Percentiles rank a stretch among this genome's conserved stretches.
phyloP scores from a whole-genome alignment of 2,888 invertebrate species.

The Melitaea athalia region DNA sequence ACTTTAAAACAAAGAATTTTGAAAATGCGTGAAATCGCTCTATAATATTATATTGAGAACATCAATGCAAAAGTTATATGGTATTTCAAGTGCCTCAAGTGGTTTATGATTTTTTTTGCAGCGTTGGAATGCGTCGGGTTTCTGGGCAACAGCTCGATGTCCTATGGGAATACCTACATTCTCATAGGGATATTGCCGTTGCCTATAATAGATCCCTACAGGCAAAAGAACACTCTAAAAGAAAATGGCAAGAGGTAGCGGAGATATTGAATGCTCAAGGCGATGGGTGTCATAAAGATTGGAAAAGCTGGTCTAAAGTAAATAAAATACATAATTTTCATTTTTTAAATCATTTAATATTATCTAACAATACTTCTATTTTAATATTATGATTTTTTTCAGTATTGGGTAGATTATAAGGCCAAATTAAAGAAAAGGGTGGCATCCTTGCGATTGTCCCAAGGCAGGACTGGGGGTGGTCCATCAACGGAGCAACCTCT shows the following conservation, averaged over 20 bases:
- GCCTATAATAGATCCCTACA: slow-evolving; percentile 20
- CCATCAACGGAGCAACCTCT: background rate
- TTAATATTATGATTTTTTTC: background rate
- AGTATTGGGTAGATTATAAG: slow-evolving; percentile 25
- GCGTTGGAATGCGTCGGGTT: too few species aligned
- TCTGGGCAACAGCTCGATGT: slow-evolving; percentile 15
- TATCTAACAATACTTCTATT: background rate
- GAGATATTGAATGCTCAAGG: slow-evolving; percentile 19
- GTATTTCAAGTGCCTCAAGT: too few species aligned
- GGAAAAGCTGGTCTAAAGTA: slow-evolving; percentile 31
- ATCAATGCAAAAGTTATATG: too few species aligned
- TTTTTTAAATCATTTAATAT: background rate
- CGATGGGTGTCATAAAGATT: slow-evolving; percentile 25
- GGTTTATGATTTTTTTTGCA: too few species aligned
- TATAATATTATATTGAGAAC: too few species aligned
- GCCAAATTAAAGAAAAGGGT: background rate
- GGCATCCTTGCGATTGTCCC: background rate
- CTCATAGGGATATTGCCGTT: slow-evolving; percentile 17
- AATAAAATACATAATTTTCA: background rate
- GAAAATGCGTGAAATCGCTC: too few species aligned
- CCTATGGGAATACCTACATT: slow-evolving; percentile 27
- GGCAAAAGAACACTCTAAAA: slow-evolving; percentile 18
- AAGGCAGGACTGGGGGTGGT: slow-evolving; percentile 4
- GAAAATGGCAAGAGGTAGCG: slow-evolving; percentile 23
- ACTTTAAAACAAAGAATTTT: too few species aligned